phyloP scores from a whole-genome alignment of 1,140 invertebrate genomes.

The Diploscapter pachys region DNA sequence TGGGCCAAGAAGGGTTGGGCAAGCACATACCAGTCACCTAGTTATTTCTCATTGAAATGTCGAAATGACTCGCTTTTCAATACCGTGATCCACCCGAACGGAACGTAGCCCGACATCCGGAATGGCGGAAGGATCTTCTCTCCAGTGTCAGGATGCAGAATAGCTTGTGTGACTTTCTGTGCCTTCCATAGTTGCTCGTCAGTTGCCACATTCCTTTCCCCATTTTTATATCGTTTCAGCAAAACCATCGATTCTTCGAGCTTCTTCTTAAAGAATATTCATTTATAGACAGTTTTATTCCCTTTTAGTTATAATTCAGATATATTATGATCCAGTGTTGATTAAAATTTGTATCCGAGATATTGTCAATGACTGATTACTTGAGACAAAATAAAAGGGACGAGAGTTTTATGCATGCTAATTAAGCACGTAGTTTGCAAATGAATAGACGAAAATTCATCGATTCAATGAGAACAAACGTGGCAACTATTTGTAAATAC shows the following conservation, averaged over 20 bases:
- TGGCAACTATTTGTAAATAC: too few species aligned
- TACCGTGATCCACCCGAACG: constrained; percentile 64
- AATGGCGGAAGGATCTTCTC: constrained; percentile 64
- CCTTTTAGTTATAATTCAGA: constrained; percentile 2
- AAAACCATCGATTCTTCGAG: constrained; percentile 59
- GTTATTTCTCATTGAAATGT: constrained; percentile 8
- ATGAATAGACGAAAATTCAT: too few species aligned
- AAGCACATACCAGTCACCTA: constrained; percentile 64
- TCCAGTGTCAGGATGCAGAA: constrained; percentile 64
- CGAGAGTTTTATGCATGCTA: too few species aligned
- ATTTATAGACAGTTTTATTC: constrained; percentile 6
- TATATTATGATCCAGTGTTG: constrained; percentile 15
- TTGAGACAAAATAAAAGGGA: too few species aligned
- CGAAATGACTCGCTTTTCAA: constrained; percentile 31
- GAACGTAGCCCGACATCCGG: constrained; percentile 65
- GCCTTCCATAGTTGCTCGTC: constrained; percentile 63
- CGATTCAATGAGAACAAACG: too few species aligned
- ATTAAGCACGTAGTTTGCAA: too few species aligned
- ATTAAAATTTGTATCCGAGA: neutral
- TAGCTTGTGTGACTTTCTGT: constrained; percentile 64
- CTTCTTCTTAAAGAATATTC: constrained; percentile 52
- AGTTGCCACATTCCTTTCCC: constrained; percentile 48
- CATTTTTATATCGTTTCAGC: constrained; percentile 58
- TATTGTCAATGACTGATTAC: too few species aligned
- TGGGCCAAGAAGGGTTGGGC: constrained; percentile 61